phyloP scores from a whole-genome alignment of 1,140 invertebrate genomes.

The Cataglyphis hispanica region DNA sequence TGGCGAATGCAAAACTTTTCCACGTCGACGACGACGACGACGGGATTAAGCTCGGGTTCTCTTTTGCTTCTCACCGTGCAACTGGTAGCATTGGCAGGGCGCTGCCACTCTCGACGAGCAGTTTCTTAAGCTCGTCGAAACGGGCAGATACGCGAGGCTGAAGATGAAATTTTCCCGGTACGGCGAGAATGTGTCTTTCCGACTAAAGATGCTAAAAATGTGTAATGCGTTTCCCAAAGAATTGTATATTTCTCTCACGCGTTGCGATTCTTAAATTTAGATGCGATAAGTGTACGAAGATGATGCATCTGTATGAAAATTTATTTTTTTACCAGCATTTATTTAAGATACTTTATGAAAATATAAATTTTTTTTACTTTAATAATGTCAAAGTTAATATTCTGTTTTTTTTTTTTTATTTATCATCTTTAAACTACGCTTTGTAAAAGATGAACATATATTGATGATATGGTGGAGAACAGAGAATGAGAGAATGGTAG shows the following conservation, averaged over 20 bases:
- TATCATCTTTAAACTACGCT: background rate
- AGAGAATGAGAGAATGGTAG: background rate
- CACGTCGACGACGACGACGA: slow-evolving; percentile 7
- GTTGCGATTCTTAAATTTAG: slow-evolving; percentile 36
- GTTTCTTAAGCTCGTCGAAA: slow-evolving; percentile 59
- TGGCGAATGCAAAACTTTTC: slow-evolving; percentile 46
- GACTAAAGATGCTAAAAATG: slow-evolving; percentile 51
- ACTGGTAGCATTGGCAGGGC: slow-evolving; percentile 61
- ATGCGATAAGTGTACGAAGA: background rate
- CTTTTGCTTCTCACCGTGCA: slow-evolving; percentile 47
- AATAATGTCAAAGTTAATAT: background rate
- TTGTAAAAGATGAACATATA: background rate
- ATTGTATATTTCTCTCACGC: background rate
- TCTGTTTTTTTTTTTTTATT: background rate
- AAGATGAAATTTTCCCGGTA: slow-evolving; percentile 67
- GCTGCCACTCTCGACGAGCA: slow-evolving; percentile 39
- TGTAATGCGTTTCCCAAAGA: slow-evolving; percentile 37
- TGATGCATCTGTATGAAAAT: background rate
- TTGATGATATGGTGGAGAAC: background rate
- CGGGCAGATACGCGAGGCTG: slow-evolving; percentile 58
- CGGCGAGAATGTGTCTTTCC: slow-evolving; percentile 54
- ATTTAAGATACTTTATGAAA: background rate
- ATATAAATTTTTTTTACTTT: background rate
- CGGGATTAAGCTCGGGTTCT: slow-evolving; percentile 59
- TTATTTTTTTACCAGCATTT: background rate